Conservation (phyloP, 2,113 vertebrate genomes). For the Neolamprologus cancellatus region DNA sequence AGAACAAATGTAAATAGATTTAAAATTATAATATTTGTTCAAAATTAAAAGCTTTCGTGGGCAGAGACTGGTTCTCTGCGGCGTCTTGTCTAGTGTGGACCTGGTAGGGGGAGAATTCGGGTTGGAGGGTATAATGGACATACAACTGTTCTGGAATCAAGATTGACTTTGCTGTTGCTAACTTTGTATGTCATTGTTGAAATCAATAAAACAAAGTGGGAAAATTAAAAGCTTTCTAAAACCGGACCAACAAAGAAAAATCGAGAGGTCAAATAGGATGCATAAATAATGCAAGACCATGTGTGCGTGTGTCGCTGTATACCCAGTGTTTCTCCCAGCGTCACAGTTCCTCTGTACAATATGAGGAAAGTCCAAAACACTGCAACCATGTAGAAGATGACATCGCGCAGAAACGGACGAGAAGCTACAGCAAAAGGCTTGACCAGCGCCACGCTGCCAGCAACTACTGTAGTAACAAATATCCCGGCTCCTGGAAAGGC, state of each 20-base stretch:
- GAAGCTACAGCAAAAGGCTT: slow-evolving; percentile 86
- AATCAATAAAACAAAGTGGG: no score
- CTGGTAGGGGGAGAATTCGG: no score
- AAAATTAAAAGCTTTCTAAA: background rate
- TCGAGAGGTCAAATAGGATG: background rate
- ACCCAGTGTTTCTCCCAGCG: slow-evolving; percentile 81
- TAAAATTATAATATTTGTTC: background rate
- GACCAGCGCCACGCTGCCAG: slow-evolving; percentile 82
- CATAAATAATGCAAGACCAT: background rate
- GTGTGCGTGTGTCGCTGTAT: background rate
- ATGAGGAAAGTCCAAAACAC: slow-evolving; percentile 86
- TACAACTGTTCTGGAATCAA: no score
- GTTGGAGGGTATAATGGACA: no score
- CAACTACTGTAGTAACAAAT: slow-evolving; percentile 92
- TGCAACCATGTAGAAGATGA: slow-evolving; percentile 87
- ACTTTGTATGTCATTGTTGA: no score
- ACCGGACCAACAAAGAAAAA: background rate
- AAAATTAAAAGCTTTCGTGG: background rate
- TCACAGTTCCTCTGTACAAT: slow-evolving; percentile 77
- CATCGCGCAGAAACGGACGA: slow-evolving; percentile 92
- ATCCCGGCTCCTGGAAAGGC: slow-evolving; percentile 82
- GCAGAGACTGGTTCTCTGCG: no score
- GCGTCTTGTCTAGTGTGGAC: no score
- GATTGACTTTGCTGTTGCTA: no score
- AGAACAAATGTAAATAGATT: background rate